These are phyloP conservation scores for Salvelinus namaycush DNA, from an alignment of 2,113 vertebrate genomes.

Conservation along the genomic window DNA sequence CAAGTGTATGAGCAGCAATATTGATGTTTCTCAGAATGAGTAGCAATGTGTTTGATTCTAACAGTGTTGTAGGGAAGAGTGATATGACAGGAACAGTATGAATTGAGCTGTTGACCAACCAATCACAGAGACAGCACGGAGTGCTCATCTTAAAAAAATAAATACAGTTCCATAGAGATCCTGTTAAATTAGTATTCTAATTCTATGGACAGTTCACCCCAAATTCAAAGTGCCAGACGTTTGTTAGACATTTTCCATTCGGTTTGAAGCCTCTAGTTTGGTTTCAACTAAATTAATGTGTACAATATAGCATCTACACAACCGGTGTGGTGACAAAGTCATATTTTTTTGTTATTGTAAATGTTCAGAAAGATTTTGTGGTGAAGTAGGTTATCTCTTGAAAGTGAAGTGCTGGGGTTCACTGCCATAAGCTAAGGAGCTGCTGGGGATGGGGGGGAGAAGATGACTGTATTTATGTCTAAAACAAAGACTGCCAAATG, in stretches of 20 bases:
- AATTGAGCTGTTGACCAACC: conserved; percentile 24
- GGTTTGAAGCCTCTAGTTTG: background rate
- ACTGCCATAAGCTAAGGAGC: background rate
- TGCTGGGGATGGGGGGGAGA: background rate
- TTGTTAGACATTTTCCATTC: background rate
- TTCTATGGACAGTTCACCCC: background rate
- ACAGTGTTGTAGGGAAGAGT: conserved; percentile 54
- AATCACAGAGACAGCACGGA: conserved; percentile 18
- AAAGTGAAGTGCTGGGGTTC: background rate
- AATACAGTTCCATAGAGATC: no score
- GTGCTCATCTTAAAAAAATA: background rate
- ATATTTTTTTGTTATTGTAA: no score
- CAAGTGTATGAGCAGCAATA: conserved; percentile 12
- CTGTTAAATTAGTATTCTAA: background rate
- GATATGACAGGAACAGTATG: conserved; percentile 48
- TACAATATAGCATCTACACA: no score
- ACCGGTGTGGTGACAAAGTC: no score
- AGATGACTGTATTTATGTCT: conserved; percentile 16
- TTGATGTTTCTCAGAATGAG: conserved; percentile 39
- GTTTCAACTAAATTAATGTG: no score
- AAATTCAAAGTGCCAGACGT: no score
- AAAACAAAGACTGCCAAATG: conserved; percentile 59
- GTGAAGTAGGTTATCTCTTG: background rate
- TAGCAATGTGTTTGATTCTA: conserved; percentile 39
- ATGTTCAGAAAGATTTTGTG: background rate